These are phyloP conservation scores for Agriotes lineatus DNA, from an alignment of 2,888 invertebrate genomes.

Conservation along the genomic window DNA sequence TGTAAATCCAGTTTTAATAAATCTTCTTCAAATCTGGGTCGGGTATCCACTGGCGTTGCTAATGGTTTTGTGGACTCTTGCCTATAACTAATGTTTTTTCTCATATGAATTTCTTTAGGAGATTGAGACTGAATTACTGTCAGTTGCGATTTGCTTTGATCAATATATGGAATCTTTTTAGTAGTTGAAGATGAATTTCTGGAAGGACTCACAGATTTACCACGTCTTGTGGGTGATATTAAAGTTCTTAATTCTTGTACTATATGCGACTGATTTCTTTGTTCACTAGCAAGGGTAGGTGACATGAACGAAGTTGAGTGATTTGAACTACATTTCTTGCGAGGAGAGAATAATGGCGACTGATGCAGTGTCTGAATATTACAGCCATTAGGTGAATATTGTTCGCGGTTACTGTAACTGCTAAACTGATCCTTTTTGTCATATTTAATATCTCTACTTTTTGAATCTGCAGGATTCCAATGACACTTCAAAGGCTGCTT, in stretches of 20 bases:
- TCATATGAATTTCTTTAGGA: background rate
- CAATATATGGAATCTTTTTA: slow-evolving; percentile 31
- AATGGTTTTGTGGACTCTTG: slow-evolving; percentile 1
- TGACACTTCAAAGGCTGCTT: background rate
- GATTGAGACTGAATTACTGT: background rate
- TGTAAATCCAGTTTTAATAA: slow-evolving; percentile 44
- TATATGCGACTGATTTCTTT: slow-evolving; percentile 57
- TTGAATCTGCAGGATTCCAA: background rate
- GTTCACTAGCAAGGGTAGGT: slow-evolving; percentile 61
- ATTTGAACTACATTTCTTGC: background rate
- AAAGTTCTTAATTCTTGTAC: slow-evolving; percentile 53
- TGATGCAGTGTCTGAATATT: background rate
- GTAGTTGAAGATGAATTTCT: background rate
- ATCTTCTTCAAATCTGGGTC: slow-evolving; percentile 41
- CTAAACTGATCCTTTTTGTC: background rate
- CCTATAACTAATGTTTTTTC: slow-evolving; percentile 18
- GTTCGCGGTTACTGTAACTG: background rate
- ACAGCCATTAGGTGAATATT: background rate
- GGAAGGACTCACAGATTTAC: slow-evolving; percentile 57
- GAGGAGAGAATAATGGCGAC: background rate
- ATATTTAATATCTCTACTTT: background rate
- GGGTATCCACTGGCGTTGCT: slow-evolving; percentile 12
- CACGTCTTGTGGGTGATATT: slow-evolving; percentile 57
- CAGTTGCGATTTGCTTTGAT: slow-evolving; percentile 39
- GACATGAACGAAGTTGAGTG: slow-evolving; percentile 56